Evolutionary conservation across 2,888 invertebrate genomes (phyloP), one percentile per base, ranked within the genome.

Genomic region (Thysanoteuthis rhombus): DNA sequence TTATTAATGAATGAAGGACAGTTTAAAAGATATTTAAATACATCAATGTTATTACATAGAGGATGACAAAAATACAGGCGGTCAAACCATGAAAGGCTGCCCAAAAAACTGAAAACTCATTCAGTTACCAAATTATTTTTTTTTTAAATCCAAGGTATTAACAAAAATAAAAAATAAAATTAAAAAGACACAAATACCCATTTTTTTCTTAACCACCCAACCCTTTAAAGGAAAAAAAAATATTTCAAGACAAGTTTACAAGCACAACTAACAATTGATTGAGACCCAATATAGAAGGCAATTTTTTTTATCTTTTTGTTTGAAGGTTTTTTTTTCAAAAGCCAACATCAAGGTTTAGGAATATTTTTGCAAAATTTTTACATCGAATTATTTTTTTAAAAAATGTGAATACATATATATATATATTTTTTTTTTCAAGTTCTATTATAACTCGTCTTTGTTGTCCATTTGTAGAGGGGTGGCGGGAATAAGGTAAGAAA

Each of bases 331-430:
- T 75, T 75, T 36, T n/a, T 75, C 75, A 75, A 36, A 75, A 75
- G 75, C 75, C n/a, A 75, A 75, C n/a, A 75, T n/a, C 75, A 75
- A 75, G 22, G 0, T 52, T 52, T 52, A 52, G 75, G 75, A 75
- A 75, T 75, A n/a, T n/a, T 75, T 75, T 75, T 75, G 75, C 75
- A 75, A 75, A 75, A 75, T 75, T 75, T 75, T 75, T 75, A 75
- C 75, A 75, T 3, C 75, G 12, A 75, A 75, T 75, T 75, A 75
- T 52, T 25, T n/a, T n/a, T n/a, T 12, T 12, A 52, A 25, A 47
- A 52, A 75, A n/a, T 36, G 4, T 75, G n/a, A n/a, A 75, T 75
- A 75, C 36, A 75, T 75, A 75, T 75, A 75, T 75, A 75, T 75
- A 75, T 75, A 36, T n/a, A 16, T 75, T 12, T 25, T 2, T 32